Evolutionary conservation across 2,797 vertebrate genomes (phyloP).

Genomic region (Enteromius unitaeniatus): DNA sequence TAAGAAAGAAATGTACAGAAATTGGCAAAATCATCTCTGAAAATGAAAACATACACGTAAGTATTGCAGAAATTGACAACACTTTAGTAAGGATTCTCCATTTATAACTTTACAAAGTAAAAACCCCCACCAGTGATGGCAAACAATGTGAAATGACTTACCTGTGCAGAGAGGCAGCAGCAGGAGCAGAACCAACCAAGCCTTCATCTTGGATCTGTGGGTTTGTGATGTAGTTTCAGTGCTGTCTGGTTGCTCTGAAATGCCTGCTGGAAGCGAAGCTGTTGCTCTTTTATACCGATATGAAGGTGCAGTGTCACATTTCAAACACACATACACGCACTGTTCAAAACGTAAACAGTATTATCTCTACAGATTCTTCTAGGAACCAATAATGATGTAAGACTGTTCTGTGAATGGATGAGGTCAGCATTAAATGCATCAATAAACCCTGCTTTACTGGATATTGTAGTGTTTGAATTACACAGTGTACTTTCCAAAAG

Average conservation of each 20-base stretch:
- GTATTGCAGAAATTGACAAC: not conserved
- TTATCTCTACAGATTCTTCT: slow-evolving; percentile 30
- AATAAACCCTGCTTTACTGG: not conserved
- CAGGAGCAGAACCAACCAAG: slow-evolving; percentile 58
- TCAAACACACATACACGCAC: slow-evolving; percentile 14
- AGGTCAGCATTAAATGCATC: not conserved
- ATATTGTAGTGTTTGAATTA: not conserved
- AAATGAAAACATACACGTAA: not conserved
- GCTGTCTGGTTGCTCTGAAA: slow-evolving; percentile 2
- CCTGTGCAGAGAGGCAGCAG: slow-evolving; percentile 61
- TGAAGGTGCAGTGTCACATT: not conserved
- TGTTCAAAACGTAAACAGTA: slow-evolving; percentile 28
- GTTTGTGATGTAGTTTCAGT: not conserved
- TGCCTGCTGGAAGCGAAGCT: not conserved
- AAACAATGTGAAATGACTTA: not conserved
- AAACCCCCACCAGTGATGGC: not conserved
- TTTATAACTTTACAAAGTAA: not conserved
- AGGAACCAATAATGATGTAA: slow-evolving; percentile 14
- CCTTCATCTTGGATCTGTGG: slow-evolving; percentile 58
- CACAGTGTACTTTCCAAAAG: not conserved
- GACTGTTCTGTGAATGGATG: not conserved
- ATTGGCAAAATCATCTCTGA: not conserved
- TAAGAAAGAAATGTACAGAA: too few species aligned
- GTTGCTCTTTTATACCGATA: slow-evolving; percentile 54
- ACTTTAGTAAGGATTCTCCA: not conserved